Conservation (phyloP, 2,797 vertebrate genomes). For the Kryptopterus vitreolus region DNA sequence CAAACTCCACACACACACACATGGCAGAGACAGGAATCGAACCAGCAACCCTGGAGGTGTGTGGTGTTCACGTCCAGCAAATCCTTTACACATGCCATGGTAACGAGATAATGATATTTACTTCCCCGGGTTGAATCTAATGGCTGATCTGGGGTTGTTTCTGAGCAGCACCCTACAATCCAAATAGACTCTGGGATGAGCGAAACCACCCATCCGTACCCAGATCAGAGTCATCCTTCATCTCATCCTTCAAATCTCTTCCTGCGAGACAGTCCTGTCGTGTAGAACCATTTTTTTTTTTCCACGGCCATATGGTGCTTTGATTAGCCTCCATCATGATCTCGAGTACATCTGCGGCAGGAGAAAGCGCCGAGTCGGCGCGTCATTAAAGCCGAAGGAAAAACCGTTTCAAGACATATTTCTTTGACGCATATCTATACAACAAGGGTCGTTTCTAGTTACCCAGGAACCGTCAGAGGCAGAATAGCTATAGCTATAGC, state of each 20-base stretch:
- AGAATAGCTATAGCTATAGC: too few relatives aligned
- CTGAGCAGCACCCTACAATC: neutral
- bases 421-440: neutral
- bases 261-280: conserved; percentile 9
- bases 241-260: neutral
- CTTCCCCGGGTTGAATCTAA: too few relatives aligned
- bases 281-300: conserved; percentile 65
- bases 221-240: conserved; percentile 2
- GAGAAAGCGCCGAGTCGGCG: conserved; percentile 8
- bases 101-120: too few relatives aligned
- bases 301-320: conserved; percentile 66
- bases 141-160: neutral
- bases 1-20: too few relatives aligned
- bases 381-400: conserved; percentile 9
- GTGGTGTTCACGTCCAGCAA: too few relatives aligned
- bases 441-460: neutral
- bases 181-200: neutral
- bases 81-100: too few relatives aligned
- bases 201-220: neutral
- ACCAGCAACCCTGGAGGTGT: too few relatives aligned
- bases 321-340: conserved; percentile 75
- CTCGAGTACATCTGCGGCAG: conserved; percentile 39
- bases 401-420: neutral
- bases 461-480: neutral
- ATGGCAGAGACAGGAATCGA: too few relatives aligned